Conservation (phyloP, 2,797 vertebrate genomes). For the Mus minutoides region DNA sequence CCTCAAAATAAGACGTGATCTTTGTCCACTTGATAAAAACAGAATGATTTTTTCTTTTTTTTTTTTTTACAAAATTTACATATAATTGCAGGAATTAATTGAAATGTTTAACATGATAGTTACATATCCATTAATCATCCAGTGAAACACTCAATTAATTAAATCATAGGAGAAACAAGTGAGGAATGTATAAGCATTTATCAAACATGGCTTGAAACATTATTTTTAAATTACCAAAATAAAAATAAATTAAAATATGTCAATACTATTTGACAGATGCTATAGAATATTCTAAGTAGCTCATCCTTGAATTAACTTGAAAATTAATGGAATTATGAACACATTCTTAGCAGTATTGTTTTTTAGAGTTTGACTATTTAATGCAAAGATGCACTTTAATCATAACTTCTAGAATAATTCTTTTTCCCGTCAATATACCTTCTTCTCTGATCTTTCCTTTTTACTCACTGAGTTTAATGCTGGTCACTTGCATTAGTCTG, state of each 20-base stretch:
- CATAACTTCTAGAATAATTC: background rate
- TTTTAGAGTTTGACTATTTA: background rate
- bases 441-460: background rate
- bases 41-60: background rate
- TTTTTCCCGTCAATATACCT: background rate
- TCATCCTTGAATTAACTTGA: background rate
- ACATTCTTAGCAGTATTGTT: slow-evolving; percentile 5
- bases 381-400: background rate
- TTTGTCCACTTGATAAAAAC: background rate
- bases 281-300: background rate
- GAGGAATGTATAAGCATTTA: background rate
- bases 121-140: background rate
- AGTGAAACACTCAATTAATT: background rate
- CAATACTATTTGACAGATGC: background rate
- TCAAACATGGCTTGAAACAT: background rate
- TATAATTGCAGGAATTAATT: background rate
- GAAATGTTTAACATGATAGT: background rate
- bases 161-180: background rate
- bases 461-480: background rate
- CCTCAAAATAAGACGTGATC: background rate
- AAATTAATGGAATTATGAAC: background rate
- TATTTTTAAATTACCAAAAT: background rate
- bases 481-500: background rate
- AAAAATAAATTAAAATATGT: background rate
- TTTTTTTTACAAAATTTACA: background rate